These are phyloP conservation scores for Macrotis lagotis DNA, from an alignment of 2,113 vertebrate species.

Conservation along the genomic window DNA sequence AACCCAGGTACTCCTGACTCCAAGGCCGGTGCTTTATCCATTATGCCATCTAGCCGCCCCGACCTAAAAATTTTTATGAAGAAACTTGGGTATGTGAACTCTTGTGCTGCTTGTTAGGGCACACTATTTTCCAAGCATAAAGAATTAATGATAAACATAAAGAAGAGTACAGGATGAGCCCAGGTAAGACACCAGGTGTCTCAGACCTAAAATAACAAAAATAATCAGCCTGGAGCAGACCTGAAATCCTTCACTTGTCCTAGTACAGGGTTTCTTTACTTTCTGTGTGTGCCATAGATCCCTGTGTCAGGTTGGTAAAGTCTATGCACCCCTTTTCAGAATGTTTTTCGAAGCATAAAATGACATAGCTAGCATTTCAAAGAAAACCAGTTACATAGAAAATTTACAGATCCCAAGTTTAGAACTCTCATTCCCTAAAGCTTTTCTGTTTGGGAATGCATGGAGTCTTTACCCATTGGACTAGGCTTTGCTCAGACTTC, in stretches of 20 bases:
- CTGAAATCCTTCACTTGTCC: background rate
- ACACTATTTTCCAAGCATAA: background rate
- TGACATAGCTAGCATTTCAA: background rate
- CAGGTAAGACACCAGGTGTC: background rate
- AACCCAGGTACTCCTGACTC: no score
- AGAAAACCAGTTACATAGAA: background rate
- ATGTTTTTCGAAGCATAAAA: background rate
- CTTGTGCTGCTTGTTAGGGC: background rate
- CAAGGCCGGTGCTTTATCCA: no score
- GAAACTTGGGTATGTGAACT: background rate
- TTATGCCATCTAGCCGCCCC: no score
- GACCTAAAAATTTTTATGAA: background rate
- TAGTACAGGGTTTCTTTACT: background rate
- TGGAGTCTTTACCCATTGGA: background rate
- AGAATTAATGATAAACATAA: background rate
- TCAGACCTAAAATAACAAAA: background rate
- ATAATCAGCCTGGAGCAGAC: background rate
- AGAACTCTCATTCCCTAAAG: background rate
- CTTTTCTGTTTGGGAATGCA: background rate
- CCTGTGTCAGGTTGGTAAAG: background rate
- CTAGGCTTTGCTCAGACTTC: background rate
- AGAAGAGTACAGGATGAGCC: background rate
- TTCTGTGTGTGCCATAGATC: background rate
- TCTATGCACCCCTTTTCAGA: background rate
- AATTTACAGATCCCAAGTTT: background rate